Evolutionary conservation across 2,113 vertebrate genomes (phyloP).

Genomic region (Leptocoma aspasia): DNA sequence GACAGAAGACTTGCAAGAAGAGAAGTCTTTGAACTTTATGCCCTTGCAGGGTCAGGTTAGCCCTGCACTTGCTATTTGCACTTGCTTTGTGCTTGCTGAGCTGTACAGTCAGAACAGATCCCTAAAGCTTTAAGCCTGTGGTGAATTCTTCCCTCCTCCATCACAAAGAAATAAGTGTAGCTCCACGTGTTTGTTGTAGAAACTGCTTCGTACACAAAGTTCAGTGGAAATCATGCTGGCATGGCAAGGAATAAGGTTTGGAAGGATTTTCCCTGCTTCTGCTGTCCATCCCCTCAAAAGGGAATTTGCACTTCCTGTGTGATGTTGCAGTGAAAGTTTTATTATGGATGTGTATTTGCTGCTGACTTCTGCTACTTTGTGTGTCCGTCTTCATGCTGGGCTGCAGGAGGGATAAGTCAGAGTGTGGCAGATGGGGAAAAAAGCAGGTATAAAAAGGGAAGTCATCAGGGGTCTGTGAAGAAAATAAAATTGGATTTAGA

Average conservation of each 20-base stretch:
- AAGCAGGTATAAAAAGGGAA: not conserved
- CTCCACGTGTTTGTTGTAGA: not conserved
- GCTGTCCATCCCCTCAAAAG: not conserved
- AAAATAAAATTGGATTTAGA: not conserved
- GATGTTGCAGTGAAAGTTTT: not conserved
- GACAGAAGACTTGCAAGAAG: not conserved
- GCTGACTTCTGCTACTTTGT: not conserved
- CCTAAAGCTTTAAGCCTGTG: not conserved
- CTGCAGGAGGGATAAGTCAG: not conserved
- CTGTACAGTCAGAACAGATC: not conserved
- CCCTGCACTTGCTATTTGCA: not conserved
- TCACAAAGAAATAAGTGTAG: not conserved
- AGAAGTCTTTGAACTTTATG: not conserved
- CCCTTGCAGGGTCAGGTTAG: not conserved
- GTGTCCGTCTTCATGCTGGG: not conserved
- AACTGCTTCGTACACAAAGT: not conserved
- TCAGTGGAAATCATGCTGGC: not conserved
- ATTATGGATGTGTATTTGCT: not conserved
- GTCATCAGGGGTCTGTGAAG: not conserved
- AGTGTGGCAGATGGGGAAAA: rapidly evolving
- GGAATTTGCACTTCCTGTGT: not conserved
- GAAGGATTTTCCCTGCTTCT: not conserved
- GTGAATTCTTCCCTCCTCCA: not conserved
- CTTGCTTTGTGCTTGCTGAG: not conserved
- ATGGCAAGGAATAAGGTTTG: not conserved